These are phyloP conservation scores for Hycleus phaleratus DNA, from an alignment of 1,140 invertebrate genomes.

Conservation along the genomic window DNA sequence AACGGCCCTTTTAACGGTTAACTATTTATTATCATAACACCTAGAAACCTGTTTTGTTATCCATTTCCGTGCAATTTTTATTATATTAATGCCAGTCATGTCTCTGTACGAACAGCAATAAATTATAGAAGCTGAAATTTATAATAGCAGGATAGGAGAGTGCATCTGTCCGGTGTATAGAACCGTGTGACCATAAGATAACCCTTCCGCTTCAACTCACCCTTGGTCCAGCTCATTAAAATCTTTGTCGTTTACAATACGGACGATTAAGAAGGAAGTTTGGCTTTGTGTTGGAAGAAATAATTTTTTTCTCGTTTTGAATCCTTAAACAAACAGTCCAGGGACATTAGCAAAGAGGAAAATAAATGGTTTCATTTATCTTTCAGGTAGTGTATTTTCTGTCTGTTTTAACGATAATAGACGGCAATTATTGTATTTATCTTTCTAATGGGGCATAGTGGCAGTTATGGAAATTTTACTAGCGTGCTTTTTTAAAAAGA, in stretches of 20 bases:
- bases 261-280: slow-evolving; percentile 6
- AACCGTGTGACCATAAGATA: slow-evolving; percentile 18
- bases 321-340: slow-evolving; percentile 7
- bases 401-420: no score
- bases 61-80: slow-evolving; percentile 10
- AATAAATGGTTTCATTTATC: slow-evolving; percentile 15
- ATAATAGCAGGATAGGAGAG: no score
- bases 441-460: no score
- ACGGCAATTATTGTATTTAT: no score
- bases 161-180: slow-evolving; percentile 9
- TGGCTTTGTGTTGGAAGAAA: background rate
- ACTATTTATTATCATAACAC: background rate
- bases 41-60: slow-evolving; percentile 14
- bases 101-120: slow-evolving; percentile 1
- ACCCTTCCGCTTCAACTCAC: slow-evolving; percentile 8
- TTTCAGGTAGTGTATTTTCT: background rate
- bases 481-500: no score
- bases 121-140: slow-evolving; percentile 3
- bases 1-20: background rate
- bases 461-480: no score
- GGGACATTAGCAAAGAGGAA: background rate
- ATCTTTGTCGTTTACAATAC: slow-evolving; percentile 1
- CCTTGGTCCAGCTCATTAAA: slow-evolving; percentile 16
- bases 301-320: background rate
- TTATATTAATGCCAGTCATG: slow-evolving; percentile 10